Evolutionary conservation across 2,888 invertebrate genomes (phyloP).

Genomic region (Lycia hirtaria): DNA sequence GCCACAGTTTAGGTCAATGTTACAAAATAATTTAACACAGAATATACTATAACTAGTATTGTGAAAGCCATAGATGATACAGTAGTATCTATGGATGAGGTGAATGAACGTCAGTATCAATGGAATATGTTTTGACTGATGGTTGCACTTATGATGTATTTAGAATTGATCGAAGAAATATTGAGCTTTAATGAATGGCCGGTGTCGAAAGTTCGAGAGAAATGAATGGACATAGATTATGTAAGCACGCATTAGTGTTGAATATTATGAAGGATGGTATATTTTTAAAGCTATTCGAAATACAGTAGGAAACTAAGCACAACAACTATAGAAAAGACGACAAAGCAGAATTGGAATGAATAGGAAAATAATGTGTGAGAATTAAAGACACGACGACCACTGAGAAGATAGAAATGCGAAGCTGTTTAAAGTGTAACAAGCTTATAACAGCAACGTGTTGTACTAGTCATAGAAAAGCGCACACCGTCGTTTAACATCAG

Average conservation of each 20-base stretch:
- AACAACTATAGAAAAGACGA: not conserved
- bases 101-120: constrained; percentile 36
- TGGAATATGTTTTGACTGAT: constrained; percentile 36
- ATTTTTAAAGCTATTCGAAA: too few relatives aligned
- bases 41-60: not conserved
- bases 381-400: too few relatives aligned
- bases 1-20: constrained; percentile 17
- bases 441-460: too few relatives aligned
- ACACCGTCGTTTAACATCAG: too few relatives aligned
- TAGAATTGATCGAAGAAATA: constrained; percentile 38
- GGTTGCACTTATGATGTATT: constrained; percentile 37
- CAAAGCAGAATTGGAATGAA: too few relatives aligned
- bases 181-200: constrained; percentile 27
- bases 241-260: not conserved
- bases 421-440: too few relatives aligned
- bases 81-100: constrained; percentile 10
- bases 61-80: not conserved
- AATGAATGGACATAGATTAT: constrained; percentile 17
- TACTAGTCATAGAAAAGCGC: too few relatives aligned
- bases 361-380: too few relatives aligned
- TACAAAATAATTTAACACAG: constrained; percentile 3
- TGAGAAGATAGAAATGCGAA: too few relatives aligned
- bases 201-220: constrained; percentile 19
- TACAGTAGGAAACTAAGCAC: too few relatives aligned
- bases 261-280: too few relatives aligned